Percentiles rank a stretch among this genome's conserved stretches.
These are phyloP conservation scores for Lycorma delicatula DNA, from an alignment of 1,140 invertebrate species.

Conservation along the genomic window DNA sequence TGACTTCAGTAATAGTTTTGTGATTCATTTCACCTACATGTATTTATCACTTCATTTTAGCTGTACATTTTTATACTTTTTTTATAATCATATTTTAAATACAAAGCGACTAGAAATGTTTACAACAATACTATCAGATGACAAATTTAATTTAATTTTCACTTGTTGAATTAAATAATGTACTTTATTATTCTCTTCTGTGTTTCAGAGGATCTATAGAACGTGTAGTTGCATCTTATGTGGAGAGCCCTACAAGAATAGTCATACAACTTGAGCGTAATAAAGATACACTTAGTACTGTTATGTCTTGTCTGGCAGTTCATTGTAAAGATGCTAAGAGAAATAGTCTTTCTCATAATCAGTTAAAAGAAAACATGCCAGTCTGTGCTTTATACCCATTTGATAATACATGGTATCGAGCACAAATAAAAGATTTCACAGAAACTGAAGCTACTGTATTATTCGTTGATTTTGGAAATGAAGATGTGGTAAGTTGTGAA, in stretches of 20 bases:
- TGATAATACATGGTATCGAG: constrained; percentile 55
- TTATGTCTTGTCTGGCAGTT: constrained; percentile 3
- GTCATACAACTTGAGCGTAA: constrained; percentile 57
- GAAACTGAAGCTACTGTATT: constrained; percentile 44
- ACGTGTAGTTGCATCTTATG: constrained; percentile 55
- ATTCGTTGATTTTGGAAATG: constrained; percentile 54
- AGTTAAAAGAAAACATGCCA: neutral
- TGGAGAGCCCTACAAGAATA: constrained; percentile 59
- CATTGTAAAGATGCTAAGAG: neutral
- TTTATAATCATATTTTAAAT: no score
- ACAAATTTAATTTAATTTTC: no score
- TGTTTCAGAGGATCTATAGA: constrained; percentile 30
- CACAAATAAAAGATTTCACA: constrained; percentile 49
- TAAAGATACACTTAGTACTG: constrained; percentile 40
- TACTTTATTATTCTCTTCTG: neutral
- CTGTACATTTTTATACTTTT: no score
- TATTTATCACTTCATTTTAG: neutral
- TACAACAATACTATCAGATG: no score
- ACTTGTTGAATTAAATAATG: neutral
- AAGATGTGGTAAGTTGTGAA: constrained; percentile 16
- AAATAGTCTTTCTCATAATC: neutral
- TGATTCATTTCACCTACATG: no score
- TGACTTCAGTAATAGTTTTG: no score
- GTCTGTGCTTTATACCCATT: constrained; percentile 1
- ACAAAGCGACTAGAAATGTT: no score